Base-by-base conservation (phyloP, 2,797 vertebrate species). In the Poeciliopsis infans region DNA sequence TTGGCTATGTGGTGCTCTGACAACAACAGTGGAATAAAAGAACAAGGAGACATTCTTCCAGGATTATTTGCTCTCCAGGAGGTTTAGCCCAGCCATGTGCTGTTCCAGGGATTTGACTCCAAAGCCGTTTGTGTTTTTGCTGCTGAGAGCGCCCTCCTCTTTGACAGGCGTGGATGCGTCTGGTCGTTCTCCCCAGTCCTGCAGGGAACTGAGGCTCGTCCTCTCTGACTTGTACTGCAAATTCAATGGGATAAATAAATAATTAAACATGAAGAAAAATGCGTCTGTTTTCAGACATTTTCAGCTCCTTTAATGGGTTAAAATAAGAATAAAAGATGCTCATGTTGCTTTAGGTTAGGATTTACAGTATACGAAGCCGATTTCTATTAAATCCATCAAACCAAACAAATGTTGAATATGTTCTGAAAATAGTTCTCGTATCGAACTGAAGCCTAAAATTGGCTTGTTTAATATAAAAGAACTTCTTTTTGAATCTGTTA, bases 31-130 rank as follows among this genome's bases (percentile, higher is more conserved):
- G 45, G 76, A 12, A 41, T 41, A 41, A 74, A 66, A 57, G 15
- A 77, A 66, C 77, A 77, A 71, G 57, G 64, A 51, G 45, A 31
- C 79, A 76, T 71, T 25, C 10, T 55, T 55, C 76, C 71, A 53
- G 79, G 85, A 81, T 92, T 95, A 96, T 93, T 97, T 97, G 94
- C 95, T 97, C 89, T 98, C 97, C 88, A 96, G 94, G 93, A 99
- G 96, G 0, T 96, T 97, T 85, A 97, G 95, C 73, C 92, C 95
- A 81, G 95, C 92, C 91, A 97, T 94, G 88, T 97, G 97, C 79
- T 96, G 96, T 93, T 97, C 97, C 92, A 97, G 90, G 86, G 96
- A 95, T 85, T 95, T 96, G 75, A 96, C 91, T 46, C 95, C 96
- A 31, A 96, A 96, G 66, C 95, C 93, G 33, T 96, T 97, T 91